Evolutionary conservation across 2,888 invertebrate species (phyloP).

Genomic region (Litoditis marina): DNA sequence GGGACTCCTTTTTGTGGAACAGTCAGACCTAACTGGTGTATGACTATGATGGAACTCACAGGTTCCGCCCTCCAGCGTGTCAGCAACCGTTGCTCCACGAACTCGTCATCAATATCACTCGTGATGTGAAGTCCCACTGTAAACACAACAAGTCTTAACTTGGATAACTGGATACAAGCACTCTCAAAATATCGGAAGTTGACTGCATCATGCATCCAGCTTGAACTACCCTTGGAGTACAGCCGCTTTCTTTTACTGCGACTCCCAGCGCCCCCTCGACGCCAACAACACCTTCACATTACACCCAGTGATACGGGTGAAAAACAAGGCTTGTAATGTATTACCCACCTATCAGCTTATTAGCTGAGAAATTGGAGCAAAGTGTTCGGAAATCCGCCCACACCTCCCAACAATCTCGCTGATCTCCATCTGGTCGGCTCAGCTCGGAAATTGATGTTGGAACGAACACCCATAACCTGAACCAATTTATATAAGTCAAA

Average conservation of each 20-base stretch:
- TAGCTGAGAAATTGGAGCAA: constrained; percentile 63
- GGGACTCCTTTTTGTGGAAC: too few species aligned
- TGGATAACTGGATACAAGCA: constrained; percentile 65
- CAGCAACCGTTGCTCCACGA: constrained; percentile 66
- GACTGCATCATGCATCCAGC: too few species aligned
- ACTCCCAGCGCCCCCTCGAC: too few species aligned
- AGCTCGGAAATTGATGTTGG: constrained; percentile 17
- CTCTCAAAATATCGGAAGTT: too few species aligned
- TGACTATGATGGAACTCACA: constrained; percentile 69
- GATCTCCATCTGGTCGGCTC: constrained; percentile 1
- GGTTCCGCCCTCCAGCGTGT: constrained; percentile 93
- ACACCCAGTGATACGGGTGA: too few species aligned
- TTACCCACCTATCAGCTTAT: constrained; percentile 18
- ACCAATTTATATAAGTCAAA: too few species aligned
- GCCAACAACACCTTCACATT: too few species aligned
- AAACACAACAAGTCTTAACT: constrained; percentile 63
- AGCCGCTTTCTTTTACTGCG: too few species aligned
- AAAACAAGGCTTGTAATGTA: too few species aligned
- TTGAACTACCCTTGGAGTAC: too few species aligned
- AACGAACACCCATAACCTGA: constrained; percentile 41
- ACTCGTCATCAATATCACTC: constrained; percentile 73
- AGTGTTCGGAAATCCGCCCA: constrained; percentile 50
- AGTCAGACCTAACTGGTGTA: too few species aligned
- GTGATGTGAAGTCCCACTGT: constrained; percentile 68
- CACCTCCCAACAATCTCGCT: constrained; percentile 33